Evolutionary conservation across 1,140 invertebrate species (phyloP).

Genomic region (Pemphigus obesinymphae): DNA sequence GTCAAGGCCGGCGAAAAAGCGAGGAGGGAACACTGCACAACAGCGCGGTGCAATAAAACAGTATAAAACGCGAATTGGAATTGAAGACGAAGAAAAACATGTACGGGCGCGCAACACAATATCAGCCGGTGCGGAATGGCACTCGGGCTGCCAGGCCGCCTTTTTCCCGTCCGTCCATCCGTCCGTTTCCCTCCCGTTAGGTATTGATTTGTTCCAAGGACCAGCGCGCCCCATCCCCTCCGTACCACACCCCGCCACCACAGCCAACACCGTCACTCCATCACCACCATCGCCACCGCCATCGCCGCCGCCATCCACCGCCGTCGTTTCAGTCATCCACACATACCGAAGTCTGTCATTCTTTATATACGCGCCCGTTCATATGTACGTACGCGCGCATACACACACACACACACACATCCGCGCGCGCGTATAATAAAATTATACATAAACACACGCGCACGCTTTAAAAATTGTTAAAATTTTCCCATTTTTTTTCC

Average conservation of each 20-base stretch:
- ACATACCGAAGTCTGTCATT: constrained; percentile 31
- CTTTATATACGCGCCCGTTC: not conserved
- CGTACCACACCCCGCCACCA: not conserved
- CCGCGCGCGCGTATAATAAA: not conserved
- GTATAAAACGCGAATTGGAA: constrained; percentile 17
- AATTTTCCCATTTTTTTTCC: no score
- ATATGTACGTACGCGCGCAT: not conserved
- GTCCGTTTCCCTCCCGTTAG: constrained; percentile 35
- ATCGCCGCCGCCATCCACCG: not conserved
- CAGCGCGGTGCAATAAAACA: constrained; percentile 14
- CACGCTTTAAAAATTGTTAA: no score
- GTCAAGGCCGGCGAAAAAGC: not conserved
- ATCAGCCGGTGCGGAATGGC: constrained; percentile 18
- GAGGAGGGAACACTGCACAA: not conserved
- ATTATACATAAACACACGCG: not conserved
- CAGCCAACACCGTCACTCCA: not conserved
- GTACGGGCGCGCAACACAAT: constrained; percentile 34
- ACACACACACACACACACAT: not conserved
- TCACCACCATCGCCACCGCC: not conserved
- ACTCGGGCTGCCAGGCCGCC: constrained; percentile 28
- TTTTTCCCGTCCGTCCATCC: constrained; percentile 28
- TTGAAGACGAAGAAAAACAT: constrained; percentile 40
- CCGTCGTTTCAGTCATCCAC: constrained; percentile 34
- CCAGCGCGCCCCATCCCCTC: constrained; percentile 37
- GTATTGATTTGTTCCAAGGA: constrained; percentile 35